Evolutionary conservation across 2,888 invertebrate species (phyloP).

Genomic region (Cephus sareptanus): DNA sequence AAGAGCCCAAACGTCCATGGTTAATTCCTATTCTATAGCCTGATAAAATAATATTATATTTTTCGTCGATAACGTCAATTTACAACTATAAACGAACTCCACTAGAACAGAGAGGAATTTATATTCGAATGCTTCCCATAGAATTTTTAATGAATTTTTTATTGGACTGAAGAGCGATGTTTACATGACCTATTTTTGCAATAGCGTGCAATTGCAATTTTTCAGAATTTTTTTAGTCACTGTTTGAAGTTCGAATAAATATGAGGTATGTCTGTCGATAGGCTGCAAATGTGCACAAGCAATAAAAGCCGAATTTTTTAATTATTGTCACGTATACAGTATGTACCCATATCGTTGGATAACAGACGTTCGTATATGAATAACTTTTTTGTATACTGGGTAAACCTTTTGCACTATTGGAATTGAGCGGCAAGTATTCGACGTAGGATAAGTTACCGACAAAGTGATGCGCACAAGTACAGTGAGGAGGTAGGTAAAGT

Average conservation of each 20-base stretch:
- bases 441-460: neutral
- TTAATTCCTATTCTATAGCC: neutral
- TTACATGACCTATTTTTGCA: neutral
- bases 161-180: conserved; percentile 15
- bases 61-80: neutral
- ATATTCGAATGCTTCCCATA: neutral
- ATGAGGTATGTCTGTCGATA: neutral
- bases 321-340: neutral
- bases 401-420: neutral
- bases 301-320: neutral
- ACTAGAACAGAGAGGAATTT: neutral
- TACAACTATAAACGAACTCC: neutral
- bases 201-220: neutral
- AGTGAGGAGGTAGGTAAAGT: neutral
- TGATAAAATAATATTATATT: neutral
- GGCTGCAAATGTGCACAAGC: neutral
- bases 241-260: neutral
- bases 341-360: neutral
- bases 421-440: neutral
- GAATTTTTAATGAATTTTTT: neutral
- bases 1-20: neutral
- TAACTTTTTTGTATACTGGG: neutral
- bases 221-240: neutral
- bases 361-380: neutral
- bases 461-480: neutral